Evolutionary conservation across 2,797 vertebrate genomes (phyloP).

Genomic region (Syncerus caffer): DNA sequence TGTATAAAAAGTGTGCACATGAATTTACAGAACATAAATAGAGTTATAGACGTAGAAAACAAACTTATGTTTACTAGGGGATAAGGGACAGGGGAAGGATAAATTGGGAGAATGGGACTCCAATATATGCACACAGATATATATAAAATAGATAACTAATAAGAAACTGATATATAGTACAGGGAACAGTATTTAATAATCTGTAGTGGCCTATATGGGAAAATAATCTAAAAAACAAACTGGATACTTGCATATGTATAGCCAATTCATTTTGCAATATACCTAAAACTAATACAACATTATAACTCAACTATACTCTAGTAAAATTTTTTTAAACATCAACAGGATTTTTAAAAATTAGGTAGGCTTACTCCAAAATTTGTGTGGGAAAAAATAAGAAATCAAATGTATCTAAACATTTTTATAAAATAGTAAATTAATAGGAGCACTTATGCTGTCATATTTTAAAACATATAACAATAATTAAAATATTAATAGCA

Average conservation of each 20-base stretch:
- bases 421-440: not conserved
- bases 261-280: not conserved
- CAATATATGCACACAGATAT: not conserved
- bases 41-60: not conserved
- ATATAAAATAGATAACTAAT: not conserved
- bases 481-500: not conserved
- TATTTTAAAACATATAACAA: not conserved
- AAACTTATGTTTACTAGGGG: not conserved
- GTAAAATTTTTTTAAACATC: not conserved
- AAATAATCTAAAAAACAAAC: not conserved
- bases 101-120: not conserved
- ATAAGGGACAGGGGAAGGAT: not conserved
- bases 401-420: not conserved
- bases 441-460: not conserved
- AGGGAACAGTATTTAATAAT: not conserved
- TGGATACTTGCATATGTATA: not conserved
- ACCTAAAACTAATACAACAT: too few species aligned
- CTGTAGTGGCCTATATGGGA: not conserved
- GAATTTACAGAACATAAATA: not conserved
- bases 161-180: not conserved
- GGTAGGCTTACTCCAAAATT: not conserved
- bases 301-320: not conserved
- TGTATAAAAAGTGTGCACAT: not conserved
- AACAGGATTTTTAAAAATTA: not conserved
- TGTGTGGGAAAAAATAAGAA: not conserved